phyloP scores from a whole-genome alignment of 2,113 vertebrate genomes.

The Crotophaga sulcirostris region DNA sequence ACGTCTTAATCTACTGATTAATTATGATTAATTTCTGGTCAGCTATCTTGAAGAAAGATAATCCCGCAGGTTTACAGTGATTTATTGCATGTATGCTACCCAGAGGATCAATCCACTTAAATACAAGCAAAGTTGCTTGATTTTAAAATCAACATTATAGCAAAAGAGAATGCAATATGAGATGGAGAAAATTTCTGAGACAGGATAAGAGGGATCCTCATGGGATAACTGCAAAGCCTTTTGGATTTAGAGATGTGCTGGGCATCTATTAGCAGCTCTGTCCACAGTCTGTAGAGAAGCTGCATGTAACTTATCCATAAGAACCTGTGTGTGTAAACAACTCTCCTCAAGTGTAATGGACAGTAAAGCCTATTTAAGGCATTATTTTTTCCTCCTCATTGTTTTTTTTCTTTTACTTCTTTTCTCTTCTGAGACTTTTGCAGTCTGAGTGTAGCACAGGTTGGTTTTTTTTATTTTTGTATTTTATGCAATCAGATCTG shows the following conservation, averaged over 20 bases:
- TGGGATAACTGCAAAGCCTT: neutral
- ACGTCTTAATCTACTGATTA: neutral
- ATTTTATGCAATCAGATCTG: neutral
- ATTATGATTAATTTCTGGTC: neutral
- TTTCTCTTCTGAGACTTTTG: constrained; percentile 2
- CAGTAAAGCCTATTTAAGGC: constrained; percentile 23
- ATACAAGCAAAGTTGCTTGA: neutral
- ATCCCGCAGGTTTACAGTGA: neutral
- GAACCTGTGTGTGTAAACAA: neutral
- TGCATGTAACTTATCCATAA: neutral
- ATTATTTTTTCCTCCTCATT: neutral
- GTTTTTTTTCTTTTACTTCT: neutral
- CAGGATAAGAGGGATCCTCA: neutral
- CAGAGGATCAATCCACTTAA: neutral
- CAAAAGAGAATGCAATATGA: neutral
- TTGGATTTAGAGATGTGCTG: constrained; percentile 6
- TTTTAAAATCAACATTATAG: neutral
- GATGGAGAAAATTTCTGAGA: neutral
- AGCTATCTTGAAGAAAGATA: neutral
- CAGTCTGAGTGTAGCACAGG: neutral
- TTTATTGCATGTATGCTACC: neutral
- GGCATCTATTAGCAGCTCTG: neutral
- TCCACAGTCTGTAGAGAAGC: neutral
- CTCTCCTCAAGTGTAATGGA: constrained; percentile 20
- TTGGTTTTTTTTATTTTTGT: neutral